These are phyloP conservation scores for Motacilla tschutschensis DNA, from an alignment of 2,113 vertebrate species.

Conservation along the genomic window DNA sequence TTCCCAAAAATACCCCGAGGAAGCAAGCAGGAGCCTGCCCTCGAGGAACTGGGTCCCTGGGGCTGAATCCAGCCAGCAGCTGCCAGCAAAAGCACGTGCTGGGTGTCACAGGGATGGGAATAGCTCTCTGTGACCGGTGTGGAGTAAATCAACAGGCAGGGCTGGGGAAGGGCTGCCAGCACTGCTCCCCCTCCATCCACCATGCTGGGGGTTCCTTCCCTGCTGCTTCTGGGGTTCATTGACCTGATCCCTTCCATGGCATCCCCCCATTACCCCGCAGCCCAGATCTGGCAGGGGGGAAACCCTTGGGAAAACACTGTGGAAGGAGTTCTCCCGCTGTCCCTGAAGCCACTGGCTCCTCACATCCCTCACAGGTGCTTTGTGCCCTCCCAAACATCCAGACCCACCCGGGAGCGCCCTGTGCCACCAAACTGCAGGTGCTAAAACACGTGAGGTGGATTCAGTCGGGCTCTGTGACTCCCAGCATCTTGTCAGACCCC, in stretches of 20 bases:
- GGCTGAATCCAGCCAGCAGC: neutral
- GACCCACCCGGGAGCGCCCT: neutral
- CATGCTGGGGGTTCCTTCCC: fast-evolving
- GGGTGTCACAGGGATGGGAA: constrained; percentile 37
- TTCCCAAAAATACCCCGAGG: neutral
- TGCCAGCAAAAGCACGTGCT: constrained; percentile 30
- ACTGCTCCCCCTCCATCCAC: neutral
- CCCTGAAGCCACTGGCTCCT: neutral
- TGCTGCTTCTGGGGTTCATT: neutral
- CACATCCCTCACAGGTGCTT: neutral
- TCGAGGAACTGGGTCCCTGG: neutral
- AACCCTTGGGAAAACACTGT: neutral
- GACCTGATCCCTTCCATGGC: neutral
- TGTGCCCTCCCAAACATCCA: fast-evolving
- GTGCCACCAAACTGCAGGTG: neutral
- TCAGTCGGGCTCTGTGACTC: neutral
- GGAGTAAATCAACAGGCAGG: neutral
- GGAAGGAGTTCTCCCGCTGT: neutral
- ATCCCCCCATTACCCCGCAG: neutral
- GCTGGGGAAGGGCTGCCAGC: neutral
- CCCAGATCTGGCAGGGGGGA: neutral
- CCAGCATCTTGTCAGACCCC: neutral
- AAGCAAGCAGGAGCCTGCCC: neutral
- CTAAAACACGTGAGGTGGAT: fast-evolving
- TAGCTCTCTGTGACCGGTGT: neutral